Evolutionary conservation across 35 echinoderm and acorn worm genomes (phyloP).

Genomic region (Acanthaster planci): DNA sequence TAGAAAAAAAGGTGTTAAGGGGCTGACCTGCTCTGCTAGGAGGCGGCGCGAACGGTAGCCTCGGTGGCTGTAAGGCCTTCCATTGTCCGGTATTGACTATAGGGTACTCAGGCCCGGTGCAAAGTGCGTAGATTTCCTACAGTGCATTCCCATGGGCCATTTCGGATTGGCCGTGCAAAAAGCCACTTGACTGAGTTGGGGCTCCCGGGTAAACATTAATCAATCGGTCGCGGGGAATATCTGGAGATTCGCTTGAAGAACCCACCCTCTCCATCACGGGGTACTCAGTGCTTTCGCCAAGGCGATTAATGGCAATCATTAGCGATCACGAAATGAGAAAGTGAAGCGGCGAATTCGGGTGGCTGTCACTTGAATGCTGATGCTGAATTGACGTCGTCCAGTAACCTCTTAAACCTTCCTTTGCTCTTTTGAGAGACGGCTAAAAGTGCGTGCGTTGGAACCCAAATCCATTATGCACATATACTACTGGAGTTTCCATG

Average conservation of each 20-base stretch:
- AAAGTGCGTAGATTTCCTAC: slow-evolving; percentile 16
- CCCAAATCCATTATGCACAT: not conserved
- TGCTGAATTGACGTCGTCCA: not conserved
- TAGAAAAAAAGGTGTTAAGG: slow-evolving; percentile 18
- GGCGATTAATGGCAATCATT: slow-evolving; percentile 13
- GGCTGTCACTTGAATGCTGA: not conserved
- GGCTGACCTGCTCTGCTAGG: not conserved
- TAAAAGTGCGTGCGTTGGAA: not conserved
- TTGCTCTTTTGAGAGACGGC: not conserved
- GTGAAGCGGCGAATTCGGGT: not conserved
- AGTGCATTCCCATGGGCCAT: slow-evolving; percentile 9
- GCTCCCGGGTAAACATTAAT: slow-evolving; percentile 27
- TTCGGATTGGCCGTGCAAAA: slow-evolving; percentile 9
- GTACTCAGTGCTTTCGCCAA: not conserved
- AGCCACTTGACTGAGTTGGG: slow-evolving; percentile 24
- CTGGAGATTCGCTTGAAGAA: not conserved
- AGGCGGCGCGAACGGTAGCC: not conserved
- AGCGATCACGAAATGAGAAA: not conserved
- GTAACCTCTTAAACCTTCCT: not conserved
- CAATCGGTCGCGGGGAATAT: slow-evolving; percentile 16
- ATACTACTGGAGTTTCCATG: not conserved
- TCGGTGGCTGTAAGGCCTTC: not conserved
- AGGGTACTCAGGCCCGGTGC: not conserved
- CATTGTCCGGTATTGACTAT: slow-evolving; percentile 12
- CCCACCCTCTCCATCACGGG: not conserved